A percentile compares a stretch with the other conserved stretches of the same genome.
phyloP scores from a whole-genome alignment of 2,113 vertebrate species.

The Podarcis muralis region DNA sequence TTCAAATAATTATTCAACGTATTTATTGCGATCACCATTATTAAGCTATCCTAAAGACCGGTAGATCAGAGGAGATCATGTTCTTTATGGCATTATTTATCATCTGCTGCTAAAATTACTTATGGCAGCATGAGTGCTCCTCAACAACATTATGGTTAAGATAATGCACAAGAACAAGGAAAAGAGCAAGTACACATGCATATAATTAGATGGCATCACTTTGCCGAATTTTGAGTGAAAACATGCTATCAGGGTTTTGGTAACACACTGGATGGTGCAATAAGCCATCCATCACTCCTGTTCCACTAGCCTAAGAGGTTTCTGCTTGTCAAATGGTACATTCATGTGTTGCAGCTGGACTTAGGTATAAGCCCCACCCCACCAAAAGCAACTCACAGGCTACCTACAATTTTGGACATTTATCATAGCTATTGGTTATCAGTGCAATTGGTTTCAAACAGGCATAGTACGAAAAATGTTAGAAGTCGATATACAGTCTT shows the following conservation, averaged over 20 bases:
- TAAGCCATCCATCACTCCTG: too few relatives aligned
- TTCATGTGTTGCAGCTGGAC: not conserved
- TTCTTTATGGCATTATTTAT: not conserved
- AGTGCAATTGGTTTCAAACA: not conserved
- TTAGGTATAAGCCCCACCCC: not conserved
- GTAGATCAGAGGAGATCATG: not conserved
- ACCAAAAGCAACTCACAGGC: not conserved
- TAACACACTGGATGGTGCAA: not conserved
- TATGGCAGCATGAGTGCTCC: not conserved
- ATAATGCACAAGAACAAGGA: not conserved
- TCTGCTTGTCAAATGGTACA: too few relatives aligned
- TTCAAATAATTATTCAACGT: not conserved
- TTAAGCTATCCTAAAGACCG: not conserved
- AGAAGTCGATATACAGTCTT: too few relatives aligned
- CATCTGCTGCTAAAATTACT: not conserved
- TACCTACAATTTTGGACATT: not conserved
- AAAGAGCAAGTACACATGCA: not conserved
- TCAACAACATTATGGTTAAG: not conserved
- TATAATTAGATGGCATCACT: not conserved
- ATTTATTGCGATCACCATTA: not conserved
- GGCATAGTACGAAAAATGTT: not conserved
- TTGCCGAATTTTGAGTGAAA: not conserved
- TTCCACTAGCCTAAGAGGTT: too few relatives aligned
- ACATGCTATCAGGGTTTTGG: not conserved
- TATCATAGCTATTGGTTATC: not conserved